A percentile compares a stretch with the other conserved stretches of the same genome.
Evolutionary conservation across 2,888 invertebrate genomes (phyloP).

Genomic region (Lamellibrachia satsuma): DNA sequence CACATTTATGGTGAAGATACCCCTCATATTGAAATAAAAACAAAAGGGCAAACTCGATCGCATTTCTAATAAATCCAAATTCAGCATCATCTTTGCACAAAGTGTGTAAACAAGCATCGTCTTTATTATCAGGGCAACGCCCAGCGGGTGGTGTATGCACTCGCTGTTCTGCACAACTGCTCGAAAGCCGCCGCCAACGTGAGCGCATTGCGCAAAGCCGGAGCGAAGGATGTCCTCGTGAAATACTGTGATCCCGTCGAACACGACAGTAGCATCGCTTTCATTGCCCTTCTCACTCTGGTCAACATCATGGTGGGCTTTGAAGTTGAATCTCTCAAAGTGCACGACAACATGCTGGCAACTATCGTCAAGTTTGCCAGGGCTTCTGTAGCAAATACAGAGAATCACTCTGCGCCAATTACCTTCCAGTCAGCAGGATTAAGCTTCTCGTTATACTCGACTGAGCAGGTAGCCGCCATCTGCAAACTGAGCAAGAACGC

Average conservation of each 20-base stretch:
- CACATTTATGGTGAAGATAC: no score
- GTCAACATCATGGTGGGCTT: background rate
- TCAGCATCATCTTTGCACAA: background rate
- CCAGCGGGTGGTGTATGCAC: background rate
- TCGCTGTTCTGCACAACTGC: background rate
- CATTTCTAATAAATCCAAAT: background rate
- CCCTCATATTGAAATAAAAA: no score
- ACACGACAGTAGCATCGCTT: background rate
- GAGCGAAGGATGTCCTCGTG: background rate
- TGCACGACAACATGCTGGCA: slow-evolving; percentile 3
- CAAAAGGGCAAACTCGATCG: background rate
- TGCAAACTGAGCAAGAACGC: background rate
- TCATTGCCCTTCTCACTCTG: background rate
- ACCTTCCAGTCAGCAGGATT: background rate
- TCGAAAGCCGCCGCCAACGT: slow-evolving; percentile 4
- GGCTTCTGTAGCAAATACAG: background rate
- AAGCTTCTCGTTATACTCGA: background rate
- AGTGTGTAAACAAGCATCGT: background rate
- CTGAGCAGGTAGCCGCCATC: background rate
- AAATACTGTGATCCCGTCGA: background rate
- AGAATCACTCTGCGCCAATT: background rate
- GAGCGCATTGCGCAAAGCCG: background rate
- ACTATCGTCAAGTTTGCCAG: background rate
- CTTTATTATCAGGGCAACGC: background rate
- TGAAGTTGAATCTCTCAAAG: background rate